Evolutionary conservation across 2,113 vertebrate genomes (phyloP).

Genomic region (Callipepla squamata): DNA sequence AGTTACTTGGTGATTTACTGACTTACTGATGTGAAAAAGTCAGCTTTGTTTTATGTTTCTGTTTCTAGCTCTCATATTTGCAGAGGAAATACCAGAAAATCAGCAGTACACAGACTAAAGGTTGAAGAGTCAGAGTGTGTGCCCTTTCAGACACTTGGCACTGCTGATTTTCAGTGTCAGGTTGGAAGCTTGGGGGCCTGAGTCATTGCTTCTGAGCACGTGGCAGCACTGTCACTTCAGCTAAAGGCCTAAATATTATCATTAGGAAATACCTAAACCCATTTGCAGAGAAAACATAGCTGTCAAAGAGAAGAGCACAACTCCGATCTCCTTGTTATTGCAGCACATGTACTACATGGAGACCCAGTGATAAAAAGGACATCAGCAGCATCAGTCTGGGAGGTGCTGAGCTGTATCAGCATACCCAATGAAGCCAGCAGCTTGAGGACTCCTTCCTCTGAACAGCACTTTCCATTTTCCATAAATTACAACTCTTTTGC

Average conservation of each 20-base stretch:
- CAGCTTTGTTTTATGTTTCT: not conserved
- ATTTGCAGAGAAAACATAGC: not conserved
- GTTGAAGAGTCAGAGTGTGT: not conserved
- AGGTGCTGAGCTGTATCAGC: accelerated
- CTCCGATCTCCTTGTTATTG: not conserved
- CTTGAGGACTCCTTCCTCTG: not conserved
- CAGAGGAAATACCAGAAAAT: not conserved
- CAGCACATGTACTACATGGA: not conserved
- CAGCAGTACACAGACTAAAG: not conserved
- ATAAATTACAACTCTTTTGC: not conserved
- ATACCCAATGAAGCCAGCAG: not conserved
- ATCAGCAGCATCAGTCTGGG: not conserved
- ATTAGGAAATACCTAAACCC: not conserved
- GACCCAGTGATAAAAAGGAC: not conserved
- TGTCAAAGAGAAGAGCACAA: not conserved
- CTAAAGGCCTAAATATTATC: not conserved
- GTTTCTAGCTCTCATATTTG: not conserved
- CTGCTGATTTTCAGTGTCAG: not conserved
- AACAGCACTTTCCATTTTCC: not conserved
- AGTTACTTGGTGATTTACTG: not conserved
- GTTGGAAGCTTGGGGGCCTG: not conserved
- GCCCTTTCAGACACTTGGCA: not conserved
- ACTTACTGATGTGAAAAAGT: not conserved
- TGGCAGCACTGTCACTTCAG: not conserved
- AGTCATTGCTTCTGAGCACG: accelerated